Conservation (phyloP, 2,113 vertebrate species). For the Corydoras maculifer region DNA sequence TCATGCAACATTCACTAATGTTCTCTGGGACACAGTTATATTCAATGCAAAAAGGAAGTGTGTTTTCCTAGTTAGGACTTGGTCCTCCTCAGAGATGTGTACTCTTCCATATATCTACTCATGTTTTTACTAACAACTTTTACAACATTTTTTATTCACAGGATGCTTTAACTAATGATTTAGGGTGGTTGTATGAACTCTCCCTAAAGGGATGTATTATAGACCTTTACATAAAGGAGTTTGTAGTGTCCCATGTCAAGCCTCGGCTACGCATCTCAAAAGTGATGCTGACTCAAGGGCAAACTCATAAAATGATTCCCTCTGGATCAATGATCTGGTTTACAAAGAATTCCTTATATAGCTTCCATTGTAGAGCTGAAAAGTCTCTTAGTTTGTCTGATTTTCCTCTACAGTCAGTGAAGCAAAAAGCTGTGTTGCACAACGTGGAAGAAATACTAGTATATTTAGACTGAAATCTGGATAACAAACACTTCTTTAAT, state of each 20-base stretch:
- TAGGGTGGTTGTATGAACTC: slow-evolving; percentile 20
- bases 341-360: slow-evolving; percentile 3
- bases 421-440: background rate
- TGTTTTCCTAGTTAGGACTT: slow-evolving; percentile 27
- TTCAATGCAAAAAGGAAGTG: slow-evolving; percentile 4
- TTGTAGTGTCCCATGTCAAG: slow-evolving; percentile 20
- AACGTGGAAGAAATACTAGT: background rate
- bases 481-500: background rate
- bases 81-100: slow-evolving; percentile 22
- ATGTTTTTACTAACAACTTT: background rate
- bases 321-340: slow-evolving; percentile 6
- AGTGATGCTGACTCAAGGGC: slow-evolving; percentile 26
- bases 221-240: slow-evolving; percentile 10
- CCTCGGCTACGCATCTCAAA: slow-evolving; percentile 15
- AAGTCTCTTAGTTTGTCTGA: slow-evolving; percentile 1
- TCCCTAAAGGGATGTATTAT: slow-evolving; percentile 19
- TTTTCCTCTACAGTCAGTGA: background rate
- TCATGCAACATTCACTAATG: slow-evolving; percentile 2
- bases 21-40: background rate
- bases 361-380: background rate
- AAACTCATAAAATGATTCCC: slow-evolving; percentile 35
- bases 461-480: background rate
- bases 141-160: slow-evolving; percentile 16
- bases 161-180: slow-evolving; percentile 25
- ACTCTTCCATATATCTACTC: slow-evolving; percentile 24